Conservation (phyloP, 2,113 vertebrate species). For the Dissostichus mawsoni region DNA sequence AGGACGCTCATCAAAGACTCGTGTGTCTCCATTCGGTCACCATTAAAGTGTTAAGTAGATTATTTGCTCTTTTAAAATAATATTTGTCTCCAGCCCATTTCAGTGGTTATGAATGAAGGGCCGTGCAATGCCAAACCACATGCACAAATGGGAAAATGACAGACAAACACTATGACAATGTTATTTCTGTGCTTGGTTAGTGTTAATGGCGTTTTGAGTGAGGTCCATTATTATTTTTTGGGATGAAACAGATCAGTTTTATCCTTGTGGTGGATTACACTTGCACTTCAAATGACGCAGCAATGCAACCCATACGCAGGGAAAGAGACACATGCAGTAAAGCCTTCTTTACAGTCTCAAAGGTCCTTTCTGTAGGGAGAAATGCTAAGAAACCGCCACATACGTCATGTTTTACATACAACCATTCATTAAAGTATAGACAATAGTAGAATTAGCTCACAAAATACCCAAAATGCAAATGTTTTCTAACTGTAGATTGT, state of each 20-base stretch:
- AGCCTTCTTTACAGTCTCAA: no score
- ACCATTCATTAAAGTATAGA: no score
- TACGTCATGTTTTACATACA: no score
- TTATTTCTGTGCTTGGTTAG: slow-evolving; percentile 49
- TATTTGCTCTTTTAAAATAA: slow-evolving; percentile 53
- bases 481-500: no score
- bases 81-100: slow-evolving; percentile 25
- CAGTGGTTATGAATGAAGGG: slow-evolving; percentile 22
- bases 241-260: slow-evolving; percentile 3
- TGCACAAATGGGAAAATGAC: slow-evolving; percentile 44
- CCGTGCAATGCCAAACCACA: slow-evolving; percentile 45
- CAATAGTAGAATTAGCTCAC: no score
- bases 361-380: no score
- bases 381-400: no score
- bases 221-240: not conserved
- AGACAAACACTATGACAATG: slow-evolving; percentile 44
- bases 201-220: slow-evolving; percentile 20
- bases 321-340: no score
- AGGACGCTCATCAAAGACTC: slow-evolving; percentile 40
- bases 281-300: not conserved
- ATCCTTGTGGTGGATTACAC: slow-evolving; percentile 2
- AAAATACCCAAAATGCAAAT: no score
- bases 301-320: no score
- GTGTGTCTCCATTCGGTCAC: slow-evolving; percentile 55
- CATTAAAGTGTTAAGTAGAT: slow-evolving; percentile 52